Base-by-base conservation (phyloP, 1,140 invertebrate genomes). In the Drosophila kohkoa region DNA sequence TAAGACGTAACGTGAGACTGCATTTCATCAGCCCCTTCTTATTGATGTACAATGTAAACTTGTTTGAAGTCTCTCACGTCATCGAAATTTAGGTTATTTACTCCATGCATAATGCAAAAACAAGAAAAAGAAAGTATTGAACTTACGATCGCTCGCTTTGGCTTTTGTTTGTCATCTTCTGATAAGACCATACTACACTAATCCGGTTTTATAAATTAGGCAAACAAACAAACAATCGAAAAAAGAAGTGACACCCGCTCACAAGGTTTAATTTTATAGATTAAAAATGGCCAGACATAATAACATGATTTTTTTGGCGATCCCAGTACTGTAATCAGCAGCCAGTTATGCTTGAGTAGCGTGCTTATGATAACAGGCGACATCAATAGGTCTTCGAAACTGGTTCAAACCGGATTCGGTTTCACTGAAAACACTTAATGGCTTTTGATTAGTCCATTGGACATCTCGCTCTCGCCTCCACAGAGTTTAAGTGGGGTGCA, bases 21-120 rank as follows among this genome's bases (percentile, higher is more conserved):
- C 16, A 75, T 63, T 75, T 60, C 65, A 74, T 73, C 63, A 67
- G 64, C 70, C 16, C 15, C 13, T 35, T 30, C 51, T 66, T 30
- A 46, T 45, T 60, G 28, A 52, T n/a, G 38, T 41, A 35, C n/a
- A 28, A 65, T 43, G 11, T 45, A 35, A 6, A 20, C 11, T 13
- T 48, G 2, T 28, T 8, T 57, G 15, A 15, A 55, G 10, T 25
- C 28, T 66, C 51, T 46, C 52, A 66, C 46, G 7, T 59, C 75
- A 82, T 82, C 70, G 58, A 55, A 57, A 71, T 75, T 78, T 70
- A 35, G 63, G 80, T 71, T 87, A 79, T 88, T 88, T 88, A 82
- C 69, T 69, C 76, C 43, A 82, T 76, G 69, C 76, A 57, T 63
- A 58, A 59, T 60, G 43, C 16, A 58, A 81, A 78, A 28, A 16